Percentiles rank a stretch among this genome's conserved stretches.
Evolutionary conservation across 2,113 vertebrate species (phyloP).

Genomic region (Brienomyrus brachyistius): DNA sequence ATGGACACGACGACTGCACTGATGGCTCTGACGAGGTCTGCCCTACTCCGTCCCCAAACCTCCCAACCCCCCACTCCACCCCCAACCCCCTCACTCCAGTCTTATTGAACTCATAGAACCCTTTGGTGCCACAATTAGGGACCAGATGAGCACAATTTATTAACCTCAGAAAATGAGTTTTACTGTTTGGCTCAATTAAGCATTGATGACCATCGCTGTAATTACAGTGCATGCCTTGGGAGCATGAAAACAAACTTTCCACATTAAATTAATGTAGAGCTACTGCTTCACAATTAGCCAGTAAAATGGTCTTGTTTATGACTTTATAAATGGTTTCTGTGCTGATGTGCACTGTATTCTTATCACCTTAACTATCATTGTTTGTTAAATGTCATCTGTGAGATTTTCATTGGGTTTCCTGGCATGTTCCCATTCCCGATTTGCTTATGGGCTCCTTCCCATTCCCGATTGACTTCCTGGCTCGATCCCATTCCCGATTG

Average conservation of each 20-base stretch:
- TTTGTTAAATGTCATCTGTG: not conserved
- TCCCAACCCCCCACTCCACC: not conserved
- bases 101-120: not conserved
- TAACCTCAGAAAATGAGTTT: not conserved
- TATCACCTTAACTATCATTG: not conserved
- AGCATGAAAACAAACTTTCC: constrained; percentile 13
- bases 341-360: not conserved
- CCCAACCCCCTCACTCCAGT: not conserved
- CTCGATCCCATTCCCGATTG: no score
- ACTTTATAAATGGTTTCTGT: not conserved
- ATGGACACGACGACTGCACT: constrained; percentile 70
- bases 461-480: no score
- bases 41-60: not conserved
- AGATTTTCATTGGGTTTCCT: not conserved
- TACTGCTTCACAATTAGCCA: not conserved
- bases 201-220: not conserved
- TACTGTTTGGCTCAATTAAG: constrained; percentile 2
- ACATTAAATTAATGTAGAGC: constrained; percentile 12
- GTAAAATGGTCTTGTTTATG: constrained; percentile 11
- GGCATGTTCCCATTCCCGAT: not conserved
- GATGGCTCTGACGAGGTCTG: constrained; percentile 81
- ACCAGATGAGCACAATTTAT: not conserved
- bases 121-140: not conserved
- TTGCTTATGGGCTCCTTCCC: no score
- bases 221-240: constrained; percentile 6